Evolutionary conservation across 2,113 vertebrate genomes (phyloP), one percentile per base, ranked within the genome.

Genomic region (Phylloscopus whistleri): DNA sequence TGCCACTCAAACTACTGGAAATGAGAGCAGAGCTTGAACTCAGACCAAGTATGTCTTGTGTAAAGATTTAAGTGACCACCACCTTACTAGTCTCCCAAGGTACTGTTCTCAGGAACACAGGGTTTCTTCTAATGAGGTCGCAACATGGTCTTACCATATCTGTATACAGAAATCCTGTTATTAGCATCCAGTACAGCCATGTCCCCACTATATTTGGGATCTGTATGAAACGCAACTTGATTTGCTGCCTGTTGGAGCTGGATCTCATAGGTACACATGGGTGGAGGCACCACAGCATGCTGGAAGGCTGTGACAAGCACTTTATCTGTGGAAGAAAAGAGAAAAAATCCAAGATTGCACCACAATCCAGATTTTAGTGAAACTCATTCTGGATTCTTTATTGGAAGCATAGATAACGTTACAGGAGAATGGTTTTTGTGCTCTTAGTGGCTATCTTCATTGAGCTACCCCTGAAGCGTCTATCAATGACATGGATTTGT

Each of bases 301-400:
- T 97, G 98, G 96, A 99, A 99, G 2, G 97, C 97, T 1, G 99
- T 99, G 96, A 99, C 97, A 95, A 99, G 97, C 30, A 99, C 95
- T 79, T 98, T 99, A 73, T 98, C 99, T 99, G 93, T 60, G 77
- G 66, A 87, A 96, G 33, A 68, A 35, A 84, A 90, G 11, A 43
- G 11, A 82, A 72, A 48, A 75, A 73, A 75, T 6, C 0, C 2
- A 76, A 84, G 33, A n/a, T 88, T 88, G 79, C 62, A 85, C 10
- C 1, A 3, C 16, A 63, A 17, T 20, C 15, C 33, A 55, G 72
- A 44, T 17, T 35, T 30, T 52, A 51, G 6, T 22, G 12, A 81
- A 24, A 19, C 1, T 84, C 17, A 41, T 55, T 6, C 10, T 62
- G 72, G 23, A 13, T 58, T 90, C 28, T 67, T 58, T 39, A 73